Conservation (phyloP, 2,888 invertebrate species). For the Lagria hirta region DNA sequence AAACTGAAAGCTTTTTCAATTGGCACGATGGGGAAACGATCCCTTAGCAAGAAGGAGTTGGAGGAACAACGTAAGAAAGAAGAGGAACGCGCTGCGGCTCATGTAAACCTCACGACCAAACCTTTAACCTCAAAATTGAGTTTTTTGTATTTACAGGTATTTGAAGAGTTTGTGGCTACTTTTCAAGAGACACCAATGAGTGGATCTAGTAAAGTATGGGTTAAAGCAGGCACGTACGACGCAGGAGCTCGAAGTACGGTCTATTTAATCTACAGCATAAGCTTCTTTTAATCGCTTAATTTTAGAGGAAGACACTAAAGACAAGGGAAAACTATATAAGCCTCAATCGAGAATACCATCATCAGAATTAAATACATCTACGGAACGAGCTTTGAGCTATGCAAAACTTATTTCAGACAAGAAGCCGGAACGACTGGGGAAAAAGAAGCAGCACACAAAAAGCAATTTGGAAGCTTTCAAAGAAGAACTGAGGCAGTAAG, state of each 20-base stretch:
- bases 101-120: constrained; percentile 59
- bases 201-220: constrained; percentile 84
- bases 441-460: constrained; percentile 79
- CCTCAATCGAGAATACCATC: constrained; percentile 74
- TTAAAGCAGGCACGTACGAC: constrained; percentile 97
- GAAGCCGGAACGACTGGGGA: constrained; percentile 65
- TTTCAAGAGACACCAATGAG: constrained; percentile 85
- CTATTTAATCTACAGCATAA: constrained; percentile 2
- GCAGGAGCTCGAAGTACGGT: constrained; percentile 84
- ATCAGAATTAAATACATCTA: constrained; percentile 59
- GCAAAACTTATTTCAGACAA: constrained; percentile 65
- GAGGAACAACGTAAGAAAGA: constrained; percentile 86
- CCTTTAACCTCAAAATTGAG: constrained; percentile 17
- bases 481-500: constrained; percentile 92
- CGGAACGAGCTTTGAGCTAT: constrained; percentile 71
- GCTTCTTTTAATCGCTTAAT: neutral
- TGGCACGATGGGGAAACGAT: constrained; percentile 72
- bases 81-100: constrained; percentile 88
- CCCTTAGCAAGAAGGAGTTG: constrained; percentile 77
- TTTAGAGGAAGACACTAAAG: constrained; percentile 82
- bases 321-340: constrained; percentile 90
- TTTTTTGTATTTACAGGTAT: constrained; percentile 64
- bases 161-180: constrained; percentile 96
- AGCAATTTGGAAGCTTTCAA: constrained; percentile 98
- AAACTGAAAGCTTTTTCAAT: constrained; percentile 76